Base-by-base conservation (phyloP, 2,113 vertebrate genomes). In the Hippocampus zosterae region DNA sequence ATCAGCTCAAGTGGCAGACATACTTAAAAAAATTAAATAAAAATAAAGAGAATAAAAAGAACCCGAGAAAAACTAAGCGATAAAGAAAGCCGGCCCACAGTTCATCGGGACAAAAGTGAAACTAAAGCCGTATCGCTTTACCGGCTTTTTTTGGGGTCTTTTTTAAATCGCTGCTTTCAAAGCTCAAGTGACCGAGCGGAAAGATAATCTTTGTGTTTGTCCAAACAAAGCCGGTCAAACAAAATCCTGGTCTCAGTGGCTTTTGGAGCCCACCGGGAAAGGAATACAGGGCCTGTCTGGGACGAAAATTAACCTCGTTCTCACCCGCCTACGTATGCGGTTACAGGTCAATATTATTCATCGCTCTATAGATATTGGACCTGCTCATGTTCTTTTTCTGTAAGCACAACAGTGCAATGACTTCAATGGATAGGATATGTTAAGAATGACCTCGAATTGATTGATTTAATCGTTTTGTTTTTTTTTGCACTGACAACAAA, bases 151-250 rank as follows among this genome's bases (percentile, higher is more conserved):
- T 29, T 9, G 6, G 16, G 18, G 5, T 55, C 68, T 80, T 84
- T 80, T 75, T 73, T 75, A 9, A 53, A 53, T 23, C 71, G 27
- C 78, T 73, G 76, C 63, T 76, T 87, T 80, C 71, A 82, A 77
- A 78, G 86, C 77, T 88, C 78, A 37, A 74, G 81, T 88, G 84
- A 89, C 88, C 68, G 75, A 83, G 84, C 87, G 74, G 81, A 74
- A 76, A 75, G 13, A 44, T 25, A 65, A 65, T 65, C 62, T 44
- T 25, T 65, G 63, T 60, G 69, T 80, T 72, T 56, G 33, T 55
- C 42, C 67, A 87, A 76, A 88, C 86, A 89, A 87, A 75, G 78
- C 87, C 82, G 80, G 73, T 85, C 77, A 76, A 77, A 80, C 66
- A 65, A 79, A 86, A 81, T 77, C 80, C 72, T 1, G 15, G 27